A percentile compares a stretch with the other conserved stretches of the same genome.
phyloP scores from a whole-genome alignment of 2,113 vertebrate genomes.

The Zapornia atra region DNA sequence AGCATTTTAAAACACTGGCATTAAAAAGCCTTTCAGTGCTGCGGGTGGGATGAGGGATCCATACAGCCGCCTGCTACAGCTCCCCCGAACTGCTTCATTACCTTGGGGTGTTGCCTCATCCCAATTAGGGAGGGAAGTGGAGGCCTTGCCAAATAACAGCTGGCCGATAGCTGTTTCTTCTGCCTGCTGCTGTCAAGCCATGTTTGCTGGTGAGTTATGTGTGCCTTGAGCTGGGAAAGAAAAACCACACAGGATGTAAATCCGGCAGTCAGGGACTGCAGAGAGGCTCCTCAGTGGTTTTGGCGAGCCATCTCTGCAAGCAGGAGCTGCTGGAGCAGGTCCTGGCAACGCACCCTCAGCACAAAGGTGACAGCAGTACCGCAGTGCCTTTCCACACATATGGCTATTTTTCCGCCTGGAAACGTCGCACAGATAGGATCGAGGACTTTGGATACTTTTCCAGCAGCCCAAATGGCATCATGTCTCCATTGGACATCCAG shows the following conservation, averaged over 20 bases:
- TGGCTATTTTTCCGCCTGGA: background rate
- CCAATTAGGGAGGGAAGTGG: background rate
- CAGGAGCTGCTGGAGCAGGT: background rate
- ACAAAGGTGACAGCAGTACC: background rate
- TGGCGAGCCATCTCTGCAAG: background rate
- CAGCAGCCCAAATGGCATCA: background rate
- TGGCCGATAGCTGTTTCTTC: background rate
- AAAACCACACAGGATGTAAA: constrained; percentile 22
- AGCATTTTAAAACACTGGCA: background rate
- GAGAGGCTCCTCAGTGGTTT: background rate
- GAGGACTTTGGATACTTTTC: background rate
- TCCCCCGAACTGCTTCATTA: background rate
- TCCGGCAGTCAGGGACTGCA: background rate
- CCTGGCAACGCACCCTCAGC: background rate
- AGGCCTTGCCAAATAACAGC: background rate
- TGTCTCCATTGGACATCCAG: background rate
- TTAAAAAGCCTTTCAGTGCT: background rate
- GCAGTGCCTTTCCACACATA: background rate
- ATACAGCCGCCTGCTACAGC: rapidly evolving
- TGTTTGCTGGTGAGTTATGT: background rate
- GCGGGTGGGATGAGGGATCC: background rate
- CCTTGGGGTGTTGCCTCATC: background rate
- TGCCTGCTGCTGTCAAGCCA: background rate
- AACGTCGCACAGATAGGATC: background rate
- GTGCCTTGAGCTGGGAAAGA: background rate